Evolutionary conservation across 2,113 vertebrate genomes (phyloP).

Genomic region (Esox niger): DNA sequence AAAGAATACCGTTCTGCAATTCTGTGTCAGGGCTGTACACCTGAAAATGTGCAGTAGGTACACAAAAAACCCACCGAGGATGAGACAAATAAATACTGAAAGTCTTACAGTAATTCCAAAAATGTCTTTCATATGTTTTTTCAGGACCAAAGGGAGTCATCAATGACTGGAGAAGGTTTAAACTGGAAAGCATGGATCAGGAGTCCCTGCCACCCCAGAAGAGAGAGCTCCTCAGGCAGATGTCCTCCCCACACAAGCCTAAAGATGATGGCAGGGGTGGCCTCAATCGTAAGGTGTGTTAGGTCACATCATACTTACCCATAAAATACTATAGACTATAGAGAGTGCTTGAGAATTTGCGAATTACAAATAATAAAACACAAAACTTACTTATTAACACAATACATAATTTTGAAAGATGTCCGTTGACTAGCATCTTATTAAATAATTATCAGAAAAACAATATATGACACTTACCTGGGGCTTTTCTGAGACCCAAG

Average conservation of each 20-base stretch:
- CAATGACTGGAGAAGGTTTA: conserved; percentile 96
- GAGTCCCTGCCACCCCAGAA: conserved; percentile 80
- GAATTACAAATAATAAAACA: not conserved
- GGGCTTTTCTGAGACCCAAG: no score
- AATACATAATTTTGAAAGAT: no score
- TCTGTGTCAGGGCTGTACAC: no score
- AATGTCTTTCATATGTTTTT: not conserved
- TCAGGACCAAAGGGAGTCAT: conserved; percentile 97
- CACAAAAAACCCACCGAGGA: no score
- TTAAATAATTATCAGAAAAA: no score
- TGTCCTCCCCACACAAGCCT: conserved; percentile 83
- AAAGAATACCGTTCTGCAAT: no score
- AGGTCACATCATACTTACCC: not conserved
- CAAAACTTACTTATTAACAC: not conserved
- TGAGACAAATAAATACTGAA: no score
- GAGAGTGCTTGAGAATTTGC: no score
- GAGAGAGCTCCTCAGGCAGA: conserved; percentile 89
- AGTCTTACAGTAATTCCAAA: not conserved
- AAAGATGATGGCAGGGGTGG: conserved; percentile 75
- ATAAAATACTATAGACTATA: no score
- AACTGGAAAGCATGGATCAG: conserved; percentile 88
- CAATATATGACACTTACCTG: no score
- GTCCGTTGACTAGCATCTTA: no score
- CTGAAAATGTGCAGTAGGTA: no score
- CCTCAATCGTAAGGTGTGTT: conserved; percentile 86